phyloP scores from a whole-genome alignment of 2,888 invertebrate species.

The Phanerotoma sp. region DNA sequence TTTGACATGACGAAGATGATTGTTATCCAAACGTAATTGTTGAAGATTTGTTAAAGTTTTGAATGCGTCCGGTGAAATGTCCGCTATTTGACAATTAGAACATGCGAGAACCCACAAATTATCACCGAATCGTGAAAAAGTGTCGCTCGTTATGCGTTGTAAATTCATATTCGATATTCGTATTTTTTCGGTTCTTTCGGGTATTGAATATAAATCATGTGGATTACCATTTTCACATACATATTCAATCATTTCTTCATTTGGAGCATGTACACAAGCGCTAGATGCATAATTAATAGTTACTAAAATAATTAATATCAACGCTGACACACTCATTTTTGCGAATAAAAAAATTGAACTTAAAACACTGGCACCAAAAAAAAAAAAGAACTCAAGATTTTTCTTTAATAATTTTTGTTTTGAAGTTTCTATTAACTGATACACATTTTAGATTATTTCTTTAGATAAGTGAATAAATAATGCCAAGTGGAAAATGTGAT shows the following conservation, averaged over 20 bases:
- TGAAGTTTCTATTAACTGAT: constrained; percentile 17
- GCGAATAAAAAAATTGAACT: background rate
- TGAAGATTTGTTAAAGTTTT: constrained; percentile 42
- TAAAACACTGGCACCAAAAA: background rate
- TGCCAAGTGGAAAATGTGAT: too few species aligned
- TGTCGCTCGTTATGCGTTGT: constrained; percentile 36
- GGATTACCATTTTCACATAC: constrained; percentile 43
- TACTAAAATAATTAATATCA: constrained; percentile 31
- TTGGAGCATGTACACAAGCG: constrained; percentile 38
- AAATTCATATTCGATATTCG: constrained; percentile 44
- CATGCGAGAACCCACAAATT: constrained; percentile 47
- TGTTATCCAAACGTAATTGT: constrained; percentile 48
- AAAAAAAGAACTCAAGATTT: too few species aligned
- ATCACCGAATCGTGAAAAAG: constrained; percentile 44
- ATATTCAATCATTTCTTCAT: constrained; percentile 46
- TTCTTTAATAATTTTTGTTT: too few species aligned
- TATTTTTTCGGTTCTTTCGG: constrained; percentile 41
- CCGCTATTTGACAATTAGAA: constrained; percentile 44
- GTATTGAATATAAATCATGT: constrained; percentile 42
- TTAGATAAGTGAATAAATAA: too few species aligned
- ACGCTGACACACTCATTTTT: constrained; percentile 34
- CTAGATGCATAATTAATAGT: constrained; percentile 33
- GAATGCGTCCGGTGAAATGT: constrained; percentile 49
- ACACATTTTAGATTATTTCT: too few species aligned
- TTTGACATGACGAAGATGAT: constrained; percentile 40